Evolutionary conservation across 2,888 invertebrate genomes (phyloP).

Genomic region (Hyles lineata): DNA sequence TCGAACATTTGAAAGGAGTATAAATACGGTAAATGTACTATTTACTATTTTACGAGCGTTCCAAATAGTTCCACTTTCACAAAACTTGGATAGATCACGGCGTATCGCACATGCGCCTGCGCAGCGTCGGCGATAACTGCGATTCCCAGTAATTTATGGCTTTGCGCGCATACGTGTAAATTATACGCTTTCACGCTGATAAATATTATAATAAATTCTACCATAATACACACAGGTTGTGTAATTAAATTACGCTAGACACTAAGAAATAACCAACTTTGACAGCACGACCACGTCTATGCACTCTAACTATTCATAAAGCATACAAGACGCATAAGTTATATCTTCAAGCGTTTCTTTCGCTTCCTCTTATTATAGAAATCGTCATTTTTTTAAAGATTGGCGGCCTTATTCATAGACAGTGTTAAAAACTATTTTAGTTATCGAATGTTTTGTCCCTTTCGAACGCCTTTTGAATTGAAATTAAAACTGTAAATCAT

Average conservation of each 20-base stretch:
- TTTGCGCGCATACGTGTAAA: conserved; percentile 12
- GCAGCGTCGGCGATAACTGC: conserved; percentile 16
- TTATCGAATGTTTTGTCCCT: too few relatives aligned
- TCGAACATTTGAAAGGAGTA: neutral
- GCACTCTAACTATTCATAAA: too few relatives aligned
- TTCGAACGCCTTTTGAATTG: too few relatives aligned
- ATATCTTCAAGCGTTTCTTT: too few relatives aligned
- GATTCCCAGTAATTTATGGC: conserved; percentile 16
- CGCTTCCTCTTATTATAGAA: too few relatives aligned
- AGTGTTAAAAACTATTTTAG: too few relatives aligned
- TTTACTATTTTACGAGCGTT: neutral
- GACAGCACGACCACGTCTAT: neutral
- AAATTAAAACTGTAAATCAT: too few relatives aligned
- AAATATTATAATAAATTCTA: neutral
- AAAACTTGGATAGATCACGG: conserved; percentile 15
- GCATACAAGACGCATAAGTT: too few relatives aligned
- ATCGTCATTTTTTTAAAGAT: too few relatives aligned
- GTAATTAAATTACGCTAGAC: neutral
- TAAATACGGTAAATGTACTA: conserved; percentile 6
- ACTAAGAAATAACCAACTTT: neutral
- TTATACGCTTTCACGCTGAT: conserved; percentile 3
- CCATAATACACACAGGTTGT: neutral
- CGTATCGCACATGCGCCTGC: conserved; percentile 27
- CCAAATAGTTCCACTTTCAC: conserved; percentile 21
- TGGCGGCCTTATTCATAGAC: too few relatives aligned